phyloP scores from a whole-genome alignment of 30 jellyfish, hydroid and myxozoan species.

The Aurelia sp. region DNA sequence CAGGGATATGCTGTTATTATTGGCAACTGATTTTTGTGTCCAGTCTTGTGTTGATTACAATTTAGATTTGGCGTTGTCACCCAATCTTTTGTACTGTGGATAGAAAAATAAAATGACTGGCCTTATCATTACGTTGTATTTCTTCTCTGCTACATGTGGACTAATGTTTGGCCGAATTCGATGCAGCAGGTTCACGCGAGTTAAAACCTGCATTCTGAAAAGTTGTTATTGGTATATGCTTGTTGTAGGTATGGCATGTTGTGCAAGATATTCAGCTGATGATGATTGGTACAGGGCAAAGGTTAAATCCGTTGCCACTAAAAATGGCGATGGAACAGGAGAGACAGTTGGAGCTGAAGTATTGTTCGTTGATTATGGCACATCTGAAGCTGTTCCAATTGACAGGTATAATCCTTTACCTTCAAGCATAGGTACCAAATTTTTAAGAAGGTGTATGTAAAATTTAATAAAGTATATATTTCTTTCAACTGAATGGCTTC shows the following conservation, averaged over 20 bases:
- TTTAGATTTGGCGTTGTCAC: slow-evolving; percentile 24
- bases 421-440: too few species aligned
- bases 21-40: slow-evolving; percentile 38
- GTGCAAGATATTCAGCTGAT: slow-evolving; percentile 48
- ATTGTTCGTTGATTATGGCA: slow-evolving; percentile 83
- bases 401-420: slow-evolving; percentile 23
- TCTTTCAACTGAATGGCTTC: too few species aligned
- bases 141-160: slow-evolving; percentile 24
- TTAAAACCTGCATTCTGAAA: neutral
- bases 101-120: slow-evolving; percentile 48
- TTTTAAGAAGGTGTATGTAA: too few species aligned
- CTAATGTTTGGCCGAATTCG: neutral
- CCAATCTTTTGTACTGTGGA: slow-evolving; percentile 27
- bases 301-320: slow-evolving; percentile 21
- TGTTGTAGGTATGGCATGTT: slow-evolving; percentile 59
- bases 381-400: slow-evolving; percentile 65
- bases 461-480: too few species aligned
- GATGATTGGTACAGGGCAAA: slow-evolving; percentile 59
- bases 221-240: neutral
- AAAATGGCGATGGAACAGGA: slow-evolving; percentile 9
- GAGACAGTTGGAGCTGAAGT: slow-evolving; percentile 49
- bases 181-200: slow-evolving; percentile 53
- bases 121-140: slow-evolving; percentile 12
- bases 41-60: slow-evolving; percentile 57
- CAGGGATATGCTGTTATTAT: slow-evolving; percentile 39